Percentiles rank a stretch among this genome's conserved stretches.
Conservation (phyloP, 2,797 vertebrate species). For the Coranthus polyacanthus region DNA sequence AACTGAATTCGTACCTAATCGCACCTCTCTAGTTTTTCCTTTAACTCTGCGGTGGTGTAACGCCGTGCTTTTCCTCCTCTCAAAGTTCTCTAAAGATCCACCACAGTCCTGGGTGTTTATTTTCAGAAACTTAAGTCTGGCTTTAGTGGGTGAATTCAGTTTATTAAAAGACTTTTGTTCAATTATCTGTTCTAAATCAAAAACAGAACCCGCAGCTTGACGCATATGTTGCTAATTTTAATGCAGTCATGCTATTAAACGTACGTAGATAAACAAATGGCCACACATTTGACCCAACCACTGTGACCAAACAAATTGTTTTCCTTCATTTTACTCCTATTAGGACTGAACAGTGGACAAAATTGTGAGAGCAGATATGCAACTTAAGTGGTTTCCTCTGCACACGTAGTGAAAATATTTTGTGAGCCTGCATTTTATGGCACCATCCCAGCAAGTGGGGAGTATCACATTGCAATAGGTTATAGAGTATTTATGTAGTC, state of each 20-base stretch:
- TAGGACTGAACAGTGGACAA: slow-evolving; percentile 47
- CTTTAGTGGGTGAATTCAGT: slow-evolving; percentile 27
- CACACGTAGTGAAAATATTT: slow-evolving; percentile 71
- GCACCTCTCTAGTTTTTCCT: slow-evolving; percentile 10
- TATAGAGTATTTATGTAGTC: slow-evolving; percentile 64
- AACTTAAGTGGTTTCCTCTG: slow-evolving; percentile 67
- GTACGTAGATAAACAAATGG: slow-evolving; percentile 50
- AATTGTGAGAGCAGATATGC: slow-evolving; percentile 50
- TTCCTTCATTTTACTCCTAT: slow-evolving; percentile 66
- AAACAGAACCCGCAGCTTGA: slow-evolving; percentile 28
- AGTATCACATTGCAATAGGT: slow-evolving; percentile 71
- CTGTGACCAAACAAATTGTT: slow-evolving; percentile 79
- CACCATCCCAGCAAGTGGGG: slow-evolving; percentile 53
- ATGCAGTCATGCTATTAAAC: slow-evolving; percentile 40
- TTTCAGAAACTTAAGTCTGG: slow-evolving; percentile 20
- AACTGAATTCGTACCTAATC: slow-evolving; percentile 29
- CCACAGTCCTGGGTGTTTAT: slow-evolving; percentile 21
- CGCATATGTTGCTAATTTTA: slow-evolving; percentile 53
- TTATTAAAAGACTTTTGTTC: slow-evolving; percentile 43
- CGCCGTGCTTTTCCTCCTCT: slow-evolving; percentile 1
- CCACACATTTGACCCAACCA: slow-evolving; percentile 54
- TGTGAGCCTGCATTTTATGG: slow-evolving; percentile 69
- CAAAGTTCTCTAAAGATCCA: slow-evolving; percentile 14
- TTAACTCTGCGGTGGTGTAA: slow-evolving; percentile 4
- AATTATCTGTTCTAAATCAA: slow-evolving; percentile 41